phyloP scores from a whole-genome alignment of 2,113 vertebrate genomes.

The Myrmecobius fasciatus region DNA sequence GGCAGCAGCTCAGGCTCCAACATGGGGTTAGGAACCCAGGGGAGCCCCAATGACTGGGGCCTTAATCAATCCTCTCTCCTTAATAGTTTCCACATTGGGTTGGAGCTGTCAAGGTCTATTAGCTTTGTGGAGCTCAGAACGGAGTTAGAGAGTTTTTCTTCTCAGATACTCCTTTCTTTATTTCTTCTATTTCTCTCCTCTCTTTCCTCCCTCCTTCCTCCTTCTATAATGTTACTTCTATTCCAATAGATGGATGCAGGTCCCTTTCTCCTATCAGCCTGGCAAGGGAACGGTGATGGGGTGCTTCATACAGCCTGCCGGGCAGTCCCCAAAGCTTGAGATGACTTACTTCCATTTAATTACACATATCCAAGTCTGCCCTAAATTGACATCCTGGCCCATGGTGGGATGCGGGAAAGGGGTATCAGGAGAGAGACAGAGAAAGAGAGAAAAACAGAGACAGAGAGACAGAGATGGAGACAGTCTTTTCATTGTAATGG shows the following conservation, averaged over 20 bases:
- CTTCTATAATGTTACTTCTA: no score
- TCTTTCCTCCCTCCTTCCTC: background rate
- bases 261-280: background rate
- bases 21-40: conserved; percentile 74
- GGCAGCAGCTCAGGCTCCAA: conserved; percentile 65
- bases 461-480: background rate
- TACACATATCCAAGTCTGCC: background rate
- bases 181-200: background rate
- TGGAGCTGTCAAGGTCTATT: conserved; percentile 74
- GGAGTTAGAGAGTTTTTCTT: conserved; percentile 43
- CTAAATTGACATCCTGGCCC: background rate
- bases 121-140: conserved; percentile 65
- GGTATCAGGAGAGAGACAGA: background rate
- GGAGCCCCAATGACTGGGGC: conserved; percentile 58
- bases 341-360: background rate
- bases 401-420: background rate
- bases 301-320: background rate
- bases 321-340: background rate
- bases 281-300: background rate
- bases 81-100: conserved; percentile 72
- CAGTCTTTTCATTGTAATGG: background rate
- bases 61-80: conserved; percentile 74
- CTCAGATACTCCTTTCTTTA: background rate
- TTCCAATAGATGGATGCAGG: background rate
- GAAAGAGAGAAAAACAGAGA: no score